Conservation (phyloP, 2,888 invertebrate genomes). For the Silvanus unidentatus region DNA sequence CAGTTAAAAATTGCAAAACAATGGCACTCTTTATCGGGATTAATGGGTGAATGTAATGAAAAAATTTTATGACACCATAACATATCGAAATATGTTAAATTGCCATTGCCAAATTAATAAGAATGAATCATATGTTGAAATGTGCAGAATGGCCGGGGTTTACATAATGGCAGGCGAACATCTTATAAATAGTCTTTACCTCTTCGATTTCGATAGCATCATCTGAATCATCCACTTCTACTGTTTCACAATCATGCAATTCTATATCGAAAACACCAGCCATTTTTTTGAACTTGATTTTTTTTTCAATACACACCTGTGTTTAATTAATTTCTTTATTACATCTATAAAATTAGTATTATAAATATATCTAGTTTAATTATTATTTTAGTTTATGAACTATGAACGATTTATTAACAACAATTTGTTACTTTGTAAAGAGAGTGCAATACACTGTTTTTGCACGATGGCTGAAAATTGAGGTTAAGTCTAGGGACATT, state of each 20-base stretch:
- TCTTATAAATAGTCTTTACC: slow-evolving; percentile 51
- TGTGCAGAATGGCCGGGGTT: not conserved
- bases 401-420: not conserved
- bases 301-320: no score
- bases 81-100: no score
- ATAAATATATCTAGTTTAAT: no score
- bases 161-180: not conserved
- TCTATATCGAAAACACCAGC: slow-evolving; percentile 93
- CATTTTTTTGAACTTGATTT: slow-evolving; percentile 47
- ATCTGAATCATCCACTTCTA: slow-evolving; percentile 66
- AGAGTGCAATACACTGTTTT: slow-evolving; percentile 14
- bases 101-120: slow-evolving; percentile 3
- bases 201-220: slow-evolving; percentile 83
- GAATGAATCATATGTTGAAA: no score
- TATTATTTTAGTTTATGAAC: no score
- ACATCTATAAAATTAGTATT: not conserved
- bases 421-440: slow-evolving; percentile 12
- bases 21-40: no score
- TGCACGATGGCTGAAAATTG: slow-evolving; percentile 2
- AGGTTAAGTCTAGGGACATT: slow-evolving; percentile 28
- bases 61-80: no score
- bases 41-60: no score
- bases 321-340: not conserved
- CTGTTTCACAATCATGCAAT: slow-evolving; percentile 64
- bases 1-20: no score